Percentiles rank a stretch among this genome's conserved stretches.
Evolutionary conservation across 2,888 invertebrate species (phyloP).

Genomic region (Acanthopleura granulata): DNA sequence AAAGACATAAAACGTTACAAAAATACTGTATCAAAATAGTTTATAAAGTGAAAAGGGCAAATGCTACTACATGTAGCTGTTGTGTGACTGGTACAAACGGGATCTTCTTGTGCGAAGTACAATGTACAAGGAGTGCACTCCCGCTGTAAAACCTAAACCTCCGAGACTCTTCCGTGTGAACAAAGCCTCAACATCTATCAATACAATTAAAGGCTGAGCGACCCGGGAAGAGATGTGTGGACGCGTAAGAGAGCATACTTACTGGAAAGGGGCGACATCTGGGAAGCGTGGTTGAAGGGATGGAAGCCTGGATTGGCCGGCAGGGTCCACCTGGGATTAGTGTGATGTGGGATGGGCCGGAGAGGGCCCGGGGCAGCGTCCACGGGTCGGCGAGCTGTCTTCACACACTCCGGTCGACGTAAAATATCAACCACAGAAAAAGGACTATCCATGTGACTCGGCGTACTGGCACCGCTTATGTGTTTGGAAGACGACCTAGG

Average conservation of each 20-base stretch:
- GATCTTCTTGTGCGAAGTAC: too few species aligned
- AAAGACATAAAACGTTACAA: too few species aligned
- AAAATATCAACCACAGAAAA: constrained; percentile 11
- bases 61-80: too few species aligned
- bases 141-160: too few species aligned
- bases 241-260: background rate
- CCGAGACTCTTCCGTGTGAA: too few species aligned
- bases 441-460: background rate
- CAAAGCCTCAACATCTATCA: too few species aligned
- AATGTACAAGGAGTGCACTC: too few species aligned
- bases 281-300: background rate
- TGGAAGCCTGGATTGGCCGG: background rate
- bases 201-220: too few species aligned
- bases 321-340: background rate
- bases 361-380: background rate
- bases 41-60: too few species aligned
- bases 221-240: too few species aligned
- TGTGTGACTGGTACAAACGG: too few species aligned
- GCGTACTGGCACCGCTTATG: background rate
- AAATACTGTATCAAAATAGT: too few species aligned
- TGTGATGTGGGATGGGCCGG: constrained; percentile 4
- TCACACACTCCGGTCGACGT: constrained; percentile 13
- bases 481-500: background rate
- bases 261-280: background rate
- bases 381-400: background rate